A percentile compares a stretch with the other conserved stretches of the same genome.
phyloP scores from a whole-genome alignment of 1,140 invertebrate species.

The Drosophila kikkawai region DNA sequence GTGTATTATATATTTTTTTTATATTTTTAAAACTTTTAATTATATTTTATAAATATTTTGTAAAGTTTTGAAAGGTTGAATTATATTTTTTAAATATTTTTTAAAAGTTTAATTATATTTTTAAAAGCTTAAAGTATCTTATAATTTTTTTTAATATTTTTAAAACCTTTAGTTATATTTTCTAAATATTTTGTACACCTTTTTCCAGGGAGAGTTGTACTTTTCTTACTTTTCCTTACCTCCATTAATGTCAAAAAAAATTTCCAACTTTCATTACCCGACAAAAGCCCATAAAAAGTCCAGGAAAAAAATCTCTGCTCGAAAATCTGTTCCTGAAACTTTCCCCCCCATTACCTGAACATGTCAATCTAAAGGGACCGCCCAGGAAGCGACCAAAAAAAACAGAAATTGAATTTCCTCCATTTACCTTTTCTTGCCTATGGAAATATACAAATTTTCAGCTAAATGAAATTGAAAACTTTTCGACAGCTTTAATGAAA shows the following conservation, averaged over 20 bases:
- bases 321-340: slow-evolving; percentile 40
- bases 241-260: slow-evolving; percentile 4
- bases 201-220: not conserved
- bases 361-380: slow-evolving; percentile 43
- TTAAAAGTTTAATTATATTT: not conserved
- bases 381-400: slow-evolving; percentile 12
- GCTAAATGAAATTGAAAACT: slow-evolving; percentile 77
- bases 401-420: slow-evolving; percentile 46
- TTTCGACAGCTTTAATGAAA: slow-evolving; percentile 80
- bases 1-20: too few species aligned
- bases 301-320: slow-evolving; percentile 7
- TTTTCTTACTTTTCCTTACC: not conserved
- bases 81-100: not conserved
- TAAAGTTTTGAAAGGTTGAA: not conserved
- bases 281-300: slow-evolving; percentile 41
- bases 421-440: not conserved
- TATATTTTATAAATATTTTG: not conserved
- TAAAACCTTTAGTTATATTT: not conserved
- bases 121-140: too few species aligned
- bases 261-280: slow-evolving; percentile 53
- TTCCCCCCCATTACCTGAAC: slow-evolving; percentile 27
- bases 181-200: not conserved
- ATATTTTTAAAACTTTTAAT: not conserved
- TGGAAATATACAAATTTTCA: slow-evolving; percentile 45
- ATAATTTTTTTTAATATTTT: too few species aligned